Evolutionary conservation across 2,797 vertebrate genomes (phyloP).

Genomic region (Chelmon rostratus): DNA sequence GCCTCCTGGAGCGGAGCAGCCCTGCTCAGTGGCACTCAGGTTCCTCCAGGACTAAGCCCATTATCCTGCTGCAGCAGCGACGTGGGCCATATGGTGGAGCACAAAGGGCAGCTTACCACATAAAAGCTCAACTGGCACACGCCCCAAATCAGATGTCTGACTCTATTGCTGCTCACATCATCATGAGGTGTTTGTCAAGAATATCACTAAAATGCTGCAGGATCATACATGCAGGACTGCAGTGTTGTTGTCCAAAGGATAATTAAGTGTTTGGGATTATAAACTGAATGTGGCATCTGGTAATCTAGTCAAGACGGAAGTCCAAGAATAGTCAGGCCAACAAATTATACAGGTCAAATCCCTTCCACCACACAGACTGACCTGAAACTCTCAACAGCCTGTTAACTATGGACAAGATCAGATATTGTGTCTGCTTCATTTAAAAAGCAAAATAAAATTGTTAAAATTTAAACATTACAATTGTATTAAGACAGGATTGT

Average conservation of each 20-base stretch:
- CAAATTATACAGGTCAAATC: constrained; percentile 64
- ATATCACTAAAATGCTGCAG: not conserved
- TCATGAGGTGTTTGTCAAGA: not conserved
- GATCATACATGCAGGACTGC: not conserved
- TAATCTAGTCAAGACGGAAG: constrained; percentile 62
- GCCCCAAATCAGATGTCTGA: constrained; percentile 20
- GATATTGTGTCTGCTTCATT: not conserved
- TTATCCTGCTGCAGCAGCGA: constrained; percentile 64
- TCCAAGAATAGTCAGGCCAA: constrained; percentile 63
- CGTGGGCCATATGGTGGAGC: constrained; percentile 73
- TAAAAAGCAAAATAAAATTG: not conserved
- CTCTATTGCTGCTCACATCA: not conserved
- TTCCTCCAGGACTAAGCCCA: constrained; percentile 72
- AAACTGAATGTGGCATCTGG: constrained; percentile 39
- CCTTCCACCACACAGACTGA: constrained; percentile 33
- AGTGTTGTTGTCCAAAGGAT: not conserved
- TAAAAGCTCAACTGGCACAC: constrained; percentile 26
- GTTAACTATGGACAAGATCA: not conserved
- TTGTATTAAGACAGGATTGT: not conserved
- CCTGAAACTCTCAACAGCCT: constrained; percentile 44
- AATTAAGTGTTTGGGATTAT: constrained; percentile 58
- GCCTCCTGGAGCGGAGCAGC: not conserved
- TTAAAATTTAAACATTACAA: not conserved
- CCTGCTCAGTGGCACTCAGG: constrained; percentile 2
- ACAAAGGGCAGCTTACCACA: constrained; percentile 32